A percentile compares a stretch with the other conserved stretches of the same genome.
These are phyloP conservation scores for Ladona fulva DNA, from an alignment of 1,140 invertebrate species.

Conservation along the genomic window DNA sequence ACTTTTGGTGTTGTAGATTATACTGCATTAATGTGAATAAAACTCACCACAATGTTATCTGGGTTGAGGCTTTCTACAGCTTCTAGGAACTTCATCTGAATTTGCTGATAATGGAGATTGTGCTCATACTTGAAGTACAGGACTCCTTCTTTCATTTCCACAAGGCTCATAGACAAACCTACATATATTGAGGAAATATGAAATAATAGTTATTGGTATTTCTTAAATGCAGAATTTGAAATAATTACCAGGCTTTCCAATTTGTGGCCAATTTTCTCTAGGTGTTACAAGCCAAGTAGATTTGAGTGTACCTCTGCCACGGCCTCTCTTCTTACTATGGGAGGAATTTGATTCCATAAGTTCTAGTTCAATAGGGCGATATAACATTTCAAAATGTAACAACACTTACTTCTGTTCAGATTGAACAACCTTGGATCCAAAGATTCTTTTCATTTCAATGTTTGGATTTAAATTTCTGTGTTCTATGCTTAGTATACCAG, in stretches of 20 bases:
- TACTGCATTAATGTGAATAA: background rate
- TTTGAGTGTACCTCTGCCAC: constrained; percentile 44
- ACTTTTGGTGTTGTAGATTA: too few species aligned
- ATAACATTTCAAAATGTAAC: background rate
- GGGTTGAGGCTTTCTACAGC: constrained; percentile 73
- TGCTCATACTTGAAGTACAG: constrained; percentile 76
- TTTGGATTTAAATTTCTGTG: constrained; percentile 69
- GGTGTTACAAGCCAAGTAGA: constrained; percentile 55
- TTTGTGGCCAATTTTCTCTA: constrained; percentile 56
- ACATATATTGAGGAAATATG: constrained; percentile 9
- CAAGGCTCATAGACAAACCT: constrained; percentile 62
- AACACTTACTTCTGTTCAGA: constrained; percentile 48
- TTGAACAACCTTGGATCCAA: constrained; percentile 71
- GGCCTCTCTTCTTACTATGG: constrained; percentile 45
- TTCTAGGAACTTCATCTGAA: constrained; percentile 63
- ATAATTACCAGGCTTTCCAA: constrained; percentile 48
- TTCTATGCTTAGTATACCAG: constrained; percentile 44
- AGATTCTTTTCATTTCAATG: constrained; percentile 75
- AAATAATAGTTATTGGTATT: constrained; percentile 1
- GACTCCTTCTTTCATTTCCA: constrained; percentile 41
- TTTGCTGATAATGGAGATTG: constrained; percentile 60
- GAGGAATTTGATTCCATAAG: too few species aligned
- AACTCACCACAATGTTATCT: constrained; percentile 64
- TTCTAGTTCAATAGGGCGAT: too few species aligned
- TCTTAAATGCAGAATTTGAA: background rate